Evolutionary conservation across 2,888 invertebrate species (phyloP), one percentile per base, ranked within the genome.

Genomic region (Cheilosia soror): DNA sequence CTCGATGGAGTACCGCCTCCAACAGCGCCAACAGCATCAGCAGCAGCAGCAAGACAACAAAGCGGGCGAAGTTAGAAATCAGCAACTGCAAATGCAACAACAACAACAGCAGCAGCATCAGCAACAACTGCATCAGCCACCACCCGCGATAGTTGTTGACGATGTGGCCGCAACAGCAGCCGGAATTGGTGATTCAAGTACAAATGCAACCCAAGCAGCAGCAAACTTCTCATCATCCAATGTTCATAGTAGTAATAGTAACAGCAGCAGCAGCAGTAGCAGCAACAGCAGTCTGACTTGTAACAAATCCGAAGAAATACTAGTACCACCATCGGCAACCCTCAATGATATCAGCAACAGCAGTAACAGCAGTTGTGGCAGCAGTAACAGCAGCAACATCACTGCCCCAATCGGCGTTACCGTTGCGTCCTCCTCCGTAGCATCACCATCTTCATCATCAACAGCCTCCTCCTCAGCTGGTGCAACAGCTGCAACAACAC

Each of bases 181-280:
- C 15, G 47, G 76, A 66, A 44, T 78, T 66, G 49, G 85, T 79
- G 77, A 87, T 69, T 65, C 72, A 71, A 83, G 82, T 87, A 87
- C 87, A 83, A 87, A 83, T 79, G 42, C 77, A 71, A 71, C 71
- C 76, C 51, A 76, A 68, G 57, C 63, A 69, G 65, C 69, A 60
- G 66, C 75, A 68, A 85, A 79, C 44, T 86, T 85, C 76, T 79
- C 84, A 76, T 81, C 84, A 58, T 81, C 86, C 44, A 88, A 83
- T 78, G 87, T 87, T 66, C 81, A 87, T 83, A 91, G 90, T 88
- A 91, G 91, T 88, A 91, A 91, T 77, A 90, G 90, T 62, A 91
- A 91, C 89, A 92, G 90, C 87, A 91, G 90, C 88, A 91, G 90
- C 84, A 91, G 89, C 47, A 89, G 88, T 57, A 90, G 90, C 84